Base-by-base conservation (phyloP, 2,113 vertebrate genomes). In the Crotalus helleri region DNA sequence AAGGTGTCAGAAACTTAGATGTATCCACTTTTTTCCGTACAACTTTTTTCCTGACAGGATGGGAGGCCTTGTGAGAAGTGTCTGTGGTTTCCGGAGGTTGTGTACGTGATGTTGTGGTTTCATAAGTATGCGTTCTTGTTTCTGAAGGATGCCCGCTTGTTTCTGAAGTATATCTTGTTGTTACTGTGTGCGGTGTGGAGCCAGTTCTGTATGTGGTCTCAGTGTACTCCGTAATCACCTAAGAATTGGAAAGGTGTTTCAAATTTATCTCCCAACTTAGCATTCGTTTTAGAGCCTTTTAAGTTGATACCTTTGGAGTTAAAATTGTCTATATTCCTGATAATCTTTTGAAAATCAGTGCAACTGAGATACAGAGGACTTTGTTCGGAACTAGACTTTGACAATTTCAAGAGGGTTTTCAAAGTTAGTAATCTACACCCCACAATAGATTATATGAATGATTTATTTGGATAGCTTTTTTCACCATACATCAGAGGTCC, bases 1-100 rank as follows among this genome's bases (percentile, higher is more conserved):
- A 99, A 19, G 99, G 99, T 1, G 99, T 99, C 98, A 99, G 98
- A 96, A 99, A 99, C 97, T 99, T 99, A 46, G 99, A 99, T 8
- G 98, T 95, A 93, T 99, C 99, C 96, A 99, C 98, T 97, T 99
- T 99, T 44, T 95, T 98, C 95, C 97, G 98, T 95, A 98, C 98
- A 49, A 92, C 98, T 90, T 96, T 98, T 94, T 97, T 98, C 94
- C 98, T 98, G 93, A 95, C 94, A 21, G 97, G 97, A 87, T 98
- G 95, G 23, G 98, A 97, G 89, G 98, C 98, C 86, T 74, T 92
- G 26, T 88, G 12, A 69, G 17, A 24, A 26, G 64, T 51, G 19
- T 89, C 89, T 1, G 49, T 91, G 57, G 69, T 87, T 15, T 26
- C 57, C 5, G n/a, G 53, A 57, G 46, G 74, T 44, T 81, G 74